Percentiles rank a stretch among this genome's conserved stretches.
These are phyloP conservation scores for Brachynemurus nebulosus DNA, from an alignment of 2,888 invertebrate genomes.

Conservation along the genomic window DNA sequence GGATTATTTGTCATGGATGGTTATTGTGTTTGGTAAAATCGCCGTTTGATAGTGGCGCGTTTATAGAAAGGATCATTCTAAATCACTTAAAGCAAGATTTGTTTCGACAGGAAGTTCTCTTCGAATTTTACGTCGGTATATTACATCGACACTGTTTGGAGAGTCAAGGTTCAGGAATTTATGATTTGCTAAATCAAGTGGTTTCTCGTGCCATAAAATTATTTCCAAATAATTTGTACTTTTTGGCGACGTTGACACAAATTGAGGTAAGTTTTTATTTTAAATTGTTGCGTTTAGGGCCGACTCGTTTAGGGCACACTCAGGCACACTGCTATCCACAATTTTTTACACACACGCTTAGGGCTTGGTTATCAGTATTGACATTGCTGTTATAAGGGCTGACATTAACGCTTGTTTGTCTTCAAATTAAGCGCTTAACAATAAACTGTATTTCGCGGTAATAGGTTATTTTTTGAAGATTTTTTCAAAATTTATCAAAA, in stretches of 20 bases:
- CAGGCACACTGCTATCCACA: too few species aligned
- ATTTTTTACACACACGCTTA: too few species aligned
- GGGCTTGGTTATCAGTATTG: too few species aligned
- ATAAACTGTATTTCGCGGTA: too few species aligned
- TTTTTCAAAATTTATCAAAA: too few species aligned
- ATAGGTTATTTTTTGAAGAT: too few species aligned
- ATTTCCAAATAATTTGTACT: constrained; percentile 44
- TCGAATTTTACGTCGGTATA: constrained; percentile 30
- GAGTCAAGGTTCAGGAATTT: constrained; percentile 27
- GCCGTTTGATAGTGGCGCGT: constrained; percentile 26
- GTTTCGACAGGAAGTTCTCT: constrained; percentile 31
- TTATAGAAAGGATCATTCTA: constrained; percentile 26
- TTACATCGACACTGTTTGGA: constrained; percentile 26
- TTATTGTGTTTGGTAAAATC: constrained; percentile 32
- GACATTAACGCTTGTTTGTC: too few species aligned
- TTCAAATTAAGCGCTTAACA: too few species aligned
- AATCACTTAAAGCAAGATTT: constrained; percentile 13
- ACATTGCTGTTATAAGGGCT: too few species aligned
- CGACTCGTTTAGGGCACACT: too few species aligned
- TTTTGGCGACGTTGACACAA: constrained; percentile 37
- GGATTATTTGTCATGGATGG: constrained; percentile 38
- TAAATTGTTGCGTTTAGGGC: too few species aligned
- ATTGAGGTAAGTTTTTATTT: constrained; percentile 34
- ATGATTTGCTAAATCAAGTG: constrained; percentile 30
- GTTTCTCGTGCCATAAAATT: constrained; percentile 27